These are phyloP conservation scores for Lethenteron reissneri DNA, from an alignment of 2,113 vertebrate genomes.

Conservation along the genomic window DNA sequence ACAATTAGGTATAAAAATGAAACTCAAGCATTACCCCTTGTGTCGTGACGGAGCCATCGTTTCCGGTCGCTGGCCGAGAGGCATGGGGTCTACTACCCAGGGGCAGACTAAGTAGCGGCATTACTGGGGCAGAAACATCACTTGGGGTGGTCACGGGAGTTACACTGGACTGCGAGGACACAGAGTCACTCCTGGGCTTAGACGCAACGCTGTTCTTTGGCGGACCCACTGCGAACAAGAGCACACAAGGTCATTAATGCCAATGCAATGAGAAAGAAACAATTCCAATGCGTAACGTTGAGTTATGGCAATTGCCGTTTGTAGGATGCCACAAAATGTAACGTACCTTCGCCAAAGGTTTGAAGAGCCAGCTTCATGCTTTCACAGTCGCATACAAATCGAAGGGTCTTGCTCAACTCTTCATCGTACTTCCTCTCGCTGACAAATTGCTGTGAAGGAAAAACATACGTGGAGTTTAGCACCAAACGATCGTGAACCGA, in stretches of 20 bases:
- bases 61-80: no score
- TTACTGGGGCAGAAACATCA: constrained; percentile 10
- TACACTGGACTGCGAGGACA: constrained; percentile 17
- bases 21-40: no score
- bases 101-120: no score
- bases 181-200: constrained; percentile 44
- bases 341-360: constrained; percentile 58
- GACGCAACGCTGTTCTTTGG: constrained; percentile 64
- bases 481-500: constrained; percentile 3
- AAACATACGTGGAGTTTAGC: background rate
- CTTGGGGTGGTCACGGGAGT: constrained; percentile 16
- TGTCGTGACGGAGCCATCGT: no score
- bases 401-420: constrained; percentile 57
- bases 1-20: no score
- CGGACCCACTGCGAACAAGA: constrained; percentile 44
- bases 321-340: background rate
- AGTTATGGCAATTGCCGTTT: background rate
- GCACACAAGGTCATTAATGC: background rate
- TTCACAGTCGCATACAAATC: constrained; percentile 60
- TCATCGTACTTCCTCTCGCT: constrained; percentile 87
- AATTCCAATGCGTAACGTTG: constrained; percentile 2
- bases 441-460: constrained; percentile 51
- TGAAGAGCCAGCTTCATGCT: constrained; percentile 43
- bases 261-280: background rate
- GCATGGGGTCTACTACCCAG: no score